Conservation (phyloP, 2,113 vertebrate genomes). For the Gasterosteus nipponicus region DNA sequence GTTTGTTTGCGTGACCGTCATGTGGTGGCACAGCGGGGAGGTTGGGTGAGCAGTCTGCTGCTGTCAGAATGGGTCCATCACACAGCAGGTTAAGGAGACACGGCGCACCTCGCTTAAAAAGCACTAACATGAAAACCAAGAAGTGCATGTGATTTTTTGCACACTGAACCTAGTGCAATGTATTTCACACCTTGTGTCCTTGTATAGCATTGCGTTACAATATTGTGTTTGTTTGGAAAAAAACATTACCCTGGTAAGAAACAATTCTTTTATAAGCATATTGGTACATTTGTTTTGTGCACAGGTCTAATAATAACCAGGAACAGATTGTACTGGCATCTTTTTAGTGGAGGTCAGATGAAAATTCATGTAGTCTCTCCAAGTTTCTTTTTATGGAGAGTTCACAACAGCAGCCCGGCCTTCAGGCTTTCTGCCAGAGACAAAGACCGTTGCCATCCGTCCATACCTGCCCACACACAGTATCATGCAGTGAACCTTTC, state of each 20-base stretch:
- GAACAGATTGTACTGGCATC: conserved; percentile 15
- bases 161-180: neutral
- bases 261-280: neutral
- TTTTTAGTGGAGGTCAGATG: conserved; percentile 35
- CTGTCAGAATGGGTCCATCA: neutral
- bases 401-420: conserved; percentile 47
- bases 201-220: conserved; percentile 12
- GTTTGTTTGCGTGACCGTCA: conserved; percentile 23
- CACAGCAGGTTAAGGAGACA: neutral
- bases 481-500: conserved; percentile 44
- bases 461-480: conserved; percentile 64
- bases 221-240: neutral
- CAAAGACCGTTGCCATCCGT: conserved; percentile 50
- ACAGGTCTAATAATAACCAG: neutral
- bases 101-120: neutral
- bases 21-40: neutral
- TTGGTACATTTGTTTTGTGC: neutral
- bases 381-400: conserved; percentile 41
- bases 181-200: neutral
- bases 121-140: neutral
- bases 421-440: conserved; percentile 60
- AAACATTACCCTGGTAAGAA: neutral
- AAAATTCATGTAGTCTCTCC: conserved; percentile 40
- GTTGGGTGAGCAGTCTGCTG: neutral
- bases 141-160: neutral